These are phyloP conservation scores for Amphiprion ocellaris DNA, from an alignment of 2,113 vertebrate genomes.

Conservation along the genomic window DNA sequence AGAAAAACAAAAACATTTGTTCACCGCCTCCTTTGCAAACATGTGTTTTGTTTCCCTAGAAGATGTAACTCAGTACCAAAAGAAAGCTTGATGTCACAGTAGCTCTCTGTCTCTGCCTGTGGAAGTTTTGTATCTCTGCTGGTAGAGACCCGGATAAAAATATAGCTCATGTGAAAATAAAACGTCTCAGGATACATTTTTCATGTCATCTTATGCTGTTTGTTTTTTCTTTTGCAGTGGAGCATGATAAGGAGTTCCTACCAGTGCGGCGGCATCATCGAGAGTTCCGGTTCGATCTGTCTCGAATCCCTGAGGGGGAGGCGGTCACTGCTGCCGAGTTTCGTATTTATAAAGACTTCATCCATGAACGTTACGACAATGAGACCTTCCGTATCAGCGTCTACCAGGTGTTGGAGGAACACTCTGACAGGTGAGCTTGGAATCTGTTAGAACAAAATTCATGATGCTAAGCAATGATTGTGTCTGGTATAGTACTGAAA, in stretches of 20 bases:
- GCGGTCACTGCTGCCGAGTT: slow-evolving; percentile 96
- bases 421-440: slow-evolving; percentile 87
- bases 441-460: not conserved
- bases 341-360: slow-evolving; percentile 96
- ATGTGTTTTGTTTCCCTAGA: slow-evolving; percentile 21
- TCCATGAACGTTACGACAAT: slow-evolving; percentile 92
- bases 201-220: not conserved
- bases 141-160: not conserved
- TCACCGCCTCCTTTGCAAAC: slow-evolving; percentile 23
- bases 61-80: slow-evolving; percentile 35
- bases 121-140: slow-evolving; percentile 1
- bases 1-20: slow-evolving; percentile 2
- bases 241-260: slow-evolving; percentile 94
- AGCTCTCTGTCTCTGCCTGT: not conserved
- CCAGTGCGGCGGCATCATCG: slow-evolving; percentile 92
- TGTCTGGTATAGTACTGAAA: not conserved
- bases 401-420: slow-evolving; percentile 96
- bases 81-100: slow-evolving; percentile 19
- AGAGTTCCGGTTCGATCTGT: slow-evolving; percentile 95
- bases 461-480: not conserved
- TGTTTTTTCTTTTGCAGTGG: slow-evolving; percentile 85
- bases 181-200: not conserved
- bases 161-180: slow-evolving; percentile 3
- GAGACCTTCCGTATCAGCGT: slow-evolving; percentile 96
- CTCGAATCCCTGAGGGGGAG: slow-evolving; percentile 95